These are phyloP conservation scores for Apis florea DNA, from an alignment of 1,140 invertebrate species.

Conservation along the genomic window DNA sequence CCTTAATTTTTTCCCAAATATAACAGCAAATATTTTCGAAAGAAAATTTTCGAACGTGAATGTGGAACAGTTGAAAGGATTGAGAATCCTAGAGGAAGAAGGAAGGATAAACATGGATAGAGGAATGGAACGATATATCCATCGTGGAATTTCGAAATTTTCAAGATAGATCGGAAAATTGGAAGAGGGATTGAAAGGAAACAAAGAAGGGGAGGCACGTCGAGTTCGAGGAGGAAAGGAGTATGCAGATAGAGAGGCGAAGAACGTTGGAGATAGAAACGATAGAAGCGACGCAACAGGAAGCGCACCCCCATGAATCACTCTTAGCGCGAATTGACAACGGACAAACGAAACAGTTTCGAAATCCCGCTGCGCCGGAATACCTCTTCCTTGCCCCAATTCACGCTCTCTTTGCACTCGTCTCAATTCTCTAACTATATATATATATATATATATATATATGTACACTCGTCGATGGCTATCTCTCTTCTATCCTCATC, in stretches of 20 bases:
- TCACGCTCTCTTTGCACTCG: constrained; percentile 11
- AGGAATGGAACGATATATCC: too few species aligned
- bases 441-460: too few species aligned
- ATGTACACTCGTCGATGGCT: neutral
- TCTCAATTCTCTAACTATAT: neutral
- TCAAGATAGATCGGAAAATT: neutral
- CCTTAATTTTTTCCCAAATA: too few species aligned
- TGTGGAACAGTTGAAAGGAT: too few species aligned
- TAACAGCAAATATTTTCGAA: too few species aligned
- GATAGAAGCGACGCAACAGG: neutral
- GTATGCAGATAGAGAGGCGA: neutral
- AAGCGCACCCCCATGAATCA: constrained; percentile 33
- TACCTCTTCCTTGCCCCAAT: constrained; percentile 2
- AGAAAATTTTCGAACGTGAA: too few species aligned
- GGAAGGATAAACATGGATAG: too few species aligned
- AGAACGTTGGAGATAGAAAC: neutral
- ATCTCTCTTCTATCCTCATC: neutral
- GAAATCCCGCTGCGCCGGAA: constrained; percentile 15
- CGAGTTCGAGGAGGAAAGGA: neutral
- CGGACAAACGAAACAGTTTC: constrained; percentile 48
- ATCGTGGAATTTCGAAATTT: too few species aligned
- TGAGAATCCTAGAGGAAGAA: too few species aligned
- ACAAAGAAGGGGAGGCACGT: neutral
- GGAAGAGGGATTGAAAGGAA: too few species aligned
- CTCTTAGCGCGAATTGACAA: constrained; percentile 36